Base-by-base conservation (phyloP, 2,113 vertebrate genomes). In the Myrmecobius fasciatus region DNA sequence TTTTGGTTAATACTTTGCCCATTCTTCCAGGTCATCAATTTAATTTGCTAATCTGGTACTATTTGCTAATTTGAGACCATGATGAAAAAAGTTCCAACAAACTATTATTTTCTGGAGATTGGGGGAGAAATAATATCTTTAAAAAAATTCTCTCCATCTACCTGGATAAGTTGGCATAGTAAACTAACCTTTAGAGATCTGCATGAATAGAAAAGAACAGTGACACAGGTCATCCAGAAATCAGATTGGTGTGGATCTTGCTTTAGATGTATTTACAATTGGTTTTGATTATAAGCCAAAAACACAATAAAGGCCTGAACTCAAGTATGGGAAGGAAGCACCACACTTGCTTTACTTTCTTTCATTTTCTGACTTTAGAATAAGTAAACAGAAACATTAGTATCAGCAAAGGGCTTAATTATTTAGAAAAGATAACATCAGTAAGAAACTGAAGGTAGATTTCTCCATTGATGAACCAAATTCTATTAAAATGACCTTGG, bases 391-490 rank as follows among this genome's bases (percentile, higher is more conserved):
- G 3, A 75, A 46, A 91, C 93, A 67, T 11, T 95, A 10, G 36
- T 88, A 56, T 53, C 89, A 97, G 89, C 88, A 91, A 89, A 91
- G 89, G 93, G 25, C 14, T 94, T 88, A 94, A 96, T 94, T 75
- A 49, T 52, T 53, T 52, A 89, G 90, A 67, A 52, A 91, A 36
- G 43, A 93, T 60, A 92, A 95, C 88, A 60, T 60, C 52, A 75
- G 46, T 94, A 96, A 93, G 91, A 83, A 95, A 53, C 51, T 53
- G 52, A 91, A 75, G 12, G 36, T 7, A 75, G 60, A 36, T 17
- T 92, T 93, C 89, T 22, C 28, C 96, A 94, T 90, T 67, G 96
- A 90, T 53, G 89, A 95, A n/a, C 56, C 53, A 96, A 91, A 91
- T 36, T 12, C 51, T 89, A 91, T 36, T 36, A 54, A 89, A 26